Evolutionary conservation across 2,888 invertebrate species (phyloP), one percentile per base, ranked within the genome.

Genomic region (Rhagophthalmus giganteus): DNA sequence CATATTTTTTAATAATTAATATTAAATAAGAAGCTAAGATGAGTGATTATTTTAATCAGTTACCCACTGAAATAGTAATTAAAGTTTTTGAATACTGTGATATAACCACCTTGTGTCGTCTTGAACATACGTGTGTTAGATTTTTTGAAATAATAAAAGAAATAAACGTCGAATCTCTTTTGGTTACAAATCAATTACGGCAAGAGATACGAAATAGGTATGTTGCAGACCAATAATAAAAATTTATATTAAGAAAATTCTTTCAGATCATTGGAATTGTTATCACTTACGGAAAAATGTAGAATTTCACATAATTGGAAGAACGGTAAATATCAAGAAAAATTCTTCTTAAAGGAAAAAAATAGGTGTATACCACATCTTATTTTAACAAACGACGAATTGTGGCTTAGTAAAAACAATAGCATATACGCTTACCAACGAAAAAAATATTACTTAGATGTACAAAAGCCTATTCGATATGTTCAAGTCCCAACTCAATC

Each of bases 321-420:
- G n/a, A 71, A 69, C 33, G 83, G 82, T 1, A 70, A 70, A 35
- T 84, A 79, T 59, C 64, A 69, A 8, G 79, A 79, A 54, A 71
- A 69, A 69, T 78, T 28, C 74, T 78, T 42, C n/a, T n/a, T n/a
- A n/a, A 74, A 74, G 32, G 74, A 76, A 35, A 65, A 65, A 2
- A 68, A 68, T 30, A 79, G 77, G 67, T 74, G 75, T 54, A 76
- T 81, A 64, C 80, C 83, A 28, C 80, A 80, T 74, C 59, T 84
- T 5, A 71, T 76, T 34, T 60, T 84, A 24, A 78, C 79, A 5
- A 70, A 69, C 1, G 71, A 79, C 11, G 64, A 64, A 16, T 58
- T 84, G 0, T 84, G 82, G 76, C 74, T 82, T 54, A 79, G 81
- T 31, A 74, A 78, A 58, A 78, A 78, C 13, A 72, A 61, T 58